Base-by-base conservation (phyloP, 2,888 invertebrate species). In the Meghimatium bilineatum region DNA sequence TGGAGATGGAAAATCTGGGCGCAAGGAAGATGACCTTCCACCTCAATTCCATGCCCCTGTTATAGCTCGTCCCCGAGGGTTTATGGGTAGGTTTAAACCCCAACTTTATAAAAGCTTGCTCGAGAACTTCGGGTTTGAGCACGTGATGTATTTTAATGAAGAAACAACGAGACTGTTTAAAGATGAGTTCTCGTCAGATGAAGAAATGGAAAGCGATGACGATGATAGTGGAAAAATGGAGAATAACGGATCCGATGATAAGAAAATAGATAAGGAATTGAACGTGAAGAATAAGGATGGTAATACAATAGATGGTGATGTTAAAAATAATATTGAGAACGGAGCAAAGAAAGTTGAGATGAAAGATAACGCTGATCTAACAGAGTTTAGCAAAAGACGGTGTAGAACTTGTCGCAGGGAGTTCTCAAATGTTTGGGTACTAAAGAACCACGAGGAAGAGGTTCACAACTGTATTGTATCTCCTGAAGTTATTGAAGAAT, bases 141-240 rank as follows among this genome's bases (percentile, higher is more conserved):
- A 98, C 92, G 98, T 98, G 86, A 97, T 98, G 97, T 98, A 98
- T 94, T 98, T 97, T 94, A 98, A 98, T 95, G 98, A 98, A 52
- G 80, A 84, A 94, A 96, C 96, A 92, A 93, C 94, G 87, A 97
- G 97, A 92, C 88, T 88, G 82, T 86, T 36, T 34, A 60, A 80
- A 71, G 34, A 86, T 82, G 83, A n/a, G n/a, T n/a, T n/a, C n/a
- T n/a, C n/a, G 80, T 81, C 77, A 67, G 74, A 84, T 56, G 78
- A 75, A 38, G 75, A 76, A 49, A 76, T 60, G 80, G 76, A 75
- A 52, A 86, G 5, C 36, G 29, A 36, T 23, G 36, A 38, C 5
- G 56, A 56, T 34, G 63, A 79, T 5, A 29, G 79, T 1, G 87
- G 85, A n/a, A 72, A 0, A 6, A 29, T n/a, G 44, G n/a, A n/a